Percentiles rank a stretch among this genome's conserved stretches.
phyloP scores from a whole-genome alignment of 2,888 invertebrate genomes.

The Drosophila lutescens region DNA sequence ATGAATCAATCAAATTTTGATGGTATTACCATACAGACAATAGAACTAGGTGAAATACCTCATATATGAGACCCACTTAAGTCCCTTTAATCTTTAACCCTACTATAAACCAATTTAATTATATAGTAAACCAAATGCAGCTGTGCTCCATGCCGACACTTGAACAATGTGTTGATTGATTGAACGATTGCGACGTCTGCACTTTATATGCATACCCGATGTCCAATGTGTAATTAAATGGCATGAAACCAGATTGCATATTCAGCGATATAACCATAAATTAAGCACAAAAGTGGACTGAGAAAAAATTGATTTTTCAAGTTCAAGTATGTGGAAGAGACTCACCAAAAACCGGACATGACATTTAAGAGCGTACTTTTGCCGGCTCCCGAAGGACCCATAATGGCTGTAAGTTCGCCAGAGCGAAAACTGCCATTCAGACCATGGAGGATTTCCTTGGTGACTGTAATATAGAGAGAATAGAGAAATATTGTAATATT shows the following conservation, averaged over 20 bases:
- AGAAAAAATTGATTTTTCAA: slow-evolving; percentile 6
- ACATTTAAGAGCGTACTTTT: slow-evolving; percentile 96
- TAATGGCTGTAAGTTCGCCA: slow-evolving; percentile 87
- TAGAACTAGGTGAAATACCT: background rate
- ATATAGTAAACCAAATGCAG: slow-evolving; percentile 6
- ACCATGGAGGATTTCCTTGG: slow-evolving; percentile 87
- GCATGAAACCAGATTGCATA: slow-evolving; percentile 6
- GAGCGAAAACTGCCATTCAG: slow-evolving; percentile 87
- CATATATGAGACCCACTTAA: background rate
- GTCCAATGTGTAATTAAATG: slow-evolving; percentile 37
- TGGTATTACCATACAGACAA: background rate
- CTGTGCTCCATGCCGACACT: slow-evolving; percentile 13
- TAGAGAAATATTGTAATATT: background rate
- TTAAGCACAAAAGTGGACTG: background rate
- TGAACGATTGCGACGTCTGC: slow-evolving; percentile 29
- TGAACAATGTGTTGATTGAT: slow-evolving; percentile 40
- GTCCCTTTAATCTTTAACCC: slow-evolving; percentile 1
- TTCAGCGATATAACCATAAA: slow-evolving; percentile 6
- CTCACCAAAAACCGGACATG: slow-evolving; percentile 94
- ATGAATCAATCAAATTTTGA: too few species aligned
- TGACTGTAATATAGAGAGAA: slow-evolving; percentile 72
- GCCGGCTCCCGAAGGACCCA: slow-evolving; percentile 90
- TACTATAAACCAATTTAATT: slow-evolving; percentile 7
- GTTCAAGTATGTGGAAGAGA: slow-evolving; percentile 56
- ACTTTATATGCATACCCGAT: slow-evolving; percentile 17